These are phyloP conservation scores for Poecilia latipinna DNA, from an alignment of 2,113 vertebrate species.

Conservation along the genomic window DNA sequence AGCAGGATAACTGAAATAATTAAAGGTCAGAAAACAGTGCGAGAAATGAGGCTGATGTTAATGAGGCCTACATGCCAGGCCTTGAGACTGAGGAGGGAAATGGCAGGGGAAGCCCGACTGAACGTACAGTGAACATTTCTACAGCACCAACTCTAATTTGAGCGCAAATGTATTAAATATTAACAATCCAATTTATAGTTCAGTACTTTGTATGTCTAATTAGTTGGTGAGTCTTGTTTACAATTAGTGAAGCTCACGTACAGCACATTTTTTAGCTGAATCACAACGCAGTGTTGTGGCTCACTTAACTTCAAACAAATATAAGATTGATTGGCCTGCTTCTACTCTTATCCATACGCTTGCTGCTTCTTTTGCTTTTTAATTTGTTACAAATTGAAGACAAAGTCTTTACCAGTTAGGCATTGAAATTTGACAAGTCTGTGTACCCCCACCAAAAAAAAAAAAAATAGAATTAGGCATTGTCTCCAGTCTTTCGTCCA, in stretches of 20 bases:
- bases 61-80: constrained; percentile 73
- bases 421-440: neutral
- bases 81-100: constrained; percentile 60
- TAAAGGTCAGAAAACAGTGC: constrained; percentile 80
- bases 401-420: neutral
- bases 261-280: neutral
- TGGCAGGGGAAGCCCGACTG: constrained; percentile 42
- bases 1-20: constrained; percentile 81
- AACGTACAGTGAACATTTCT: constrained; percentile 35
- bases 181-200: neutral
- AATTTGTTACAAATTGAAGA: neutral
- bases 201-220: neutral
- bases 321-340: too few species aligned
- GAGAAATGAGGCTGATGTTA: constrained; percentile 67
- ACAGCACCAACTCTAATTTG: constrained; percentile 16
- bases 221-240: neutral
- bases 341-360: neutral
- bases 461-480: neutral
- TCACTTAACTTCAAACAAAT: too few species aligned
- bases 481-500: constrained; percentile 30
- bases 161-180: constrained; percentile 33
- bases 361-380: neutral
- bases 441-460: neutral
- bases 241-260: neutral
- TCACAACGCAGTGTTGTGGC: neutral